phyloP scores from a whole-genome alignment of 2,113 vertebrate genomes.

The Tragelaphus imberbis region DNA sequence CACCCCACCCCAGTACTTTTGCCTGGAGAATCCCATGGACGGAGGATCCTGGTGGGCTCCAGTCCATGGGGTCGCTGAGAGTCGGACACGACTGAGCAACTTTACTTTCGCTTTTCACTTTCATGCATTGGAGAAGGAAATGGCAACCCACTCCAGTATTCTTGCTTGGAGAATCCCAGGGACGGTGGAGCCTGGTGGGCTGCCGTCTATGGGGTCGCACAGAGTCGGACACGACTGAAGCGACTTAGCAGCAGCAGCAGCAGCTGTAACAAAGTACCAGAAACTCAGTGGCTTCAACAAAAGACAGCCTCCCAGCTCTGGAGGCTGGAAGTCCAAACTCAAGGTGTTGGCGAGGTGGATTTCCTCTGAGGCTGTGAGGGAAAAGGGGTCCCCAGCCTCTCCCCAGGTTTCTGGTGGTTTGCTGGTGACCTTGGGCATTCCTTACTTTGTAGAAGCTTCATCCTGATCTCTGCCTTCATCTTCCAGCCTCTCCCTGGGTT shows the following conservation, averaged over 20 bases:
- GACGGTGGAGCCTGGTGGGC: too few relatives aligned
- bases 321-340: background rate
- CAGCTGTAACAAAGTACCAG: background rate
- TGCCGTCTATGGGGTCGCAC: too few relatives aligned
- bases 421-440: background rate
- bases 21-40: background rate
- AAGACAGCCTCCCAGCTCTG: background rate
- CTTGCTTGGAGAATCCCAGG: too few relatives aligned
- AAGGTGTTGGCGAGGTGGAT: background rate
- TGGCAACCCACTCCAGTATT: too few relatives aligned
- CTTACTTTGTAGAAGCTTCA: background rate
- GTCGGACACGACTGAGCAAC: fast-evolving
- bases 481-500: background rate
- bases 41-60: background rate
- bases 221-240: too few relatives aligned
- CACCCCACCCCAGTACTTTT: background rate
- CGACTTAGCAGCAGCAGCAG: too few relatives aligned
- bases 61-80: background rate
- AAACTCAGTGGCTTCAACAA: too few relatives aligned
- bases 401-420: background rate
- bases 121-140: too few relatives aligned
- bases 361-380: background rate
- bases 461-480: background rate
- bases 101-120: too few relatives aligned
- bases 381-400: background rate